Percentiles rank a stretch among this genome's conserved stretches.
Conservation (phyloP, 2,797 vertebrate species). For the Fistularia tabacaria region DNA sequence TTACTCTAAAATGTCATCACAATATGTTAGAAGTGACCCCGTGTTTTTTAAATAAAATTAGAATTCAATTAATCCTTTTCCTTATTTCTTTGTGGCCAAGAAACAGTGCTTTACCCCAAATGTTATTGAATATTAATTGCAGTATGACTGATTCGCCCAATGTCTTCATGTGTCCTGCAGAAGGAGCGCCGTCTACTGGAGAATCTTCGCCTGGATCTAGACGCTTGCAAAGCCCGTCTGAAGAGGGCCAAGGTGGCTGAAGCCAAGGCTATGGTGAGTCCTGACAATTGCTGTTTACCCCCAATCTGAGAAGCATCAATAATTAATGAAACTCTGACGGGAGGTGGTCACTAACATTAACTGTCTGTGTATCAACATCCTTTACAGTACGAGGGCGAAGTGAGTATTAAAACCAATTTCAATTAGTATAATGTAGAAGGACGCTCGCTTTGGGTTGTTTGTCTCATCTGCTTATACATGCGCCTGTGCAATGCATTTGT, state of each 20-base stretch:
- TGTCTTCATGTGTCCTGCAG: slow-evolving; percentile 56
- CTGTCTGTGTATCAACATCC: slow-evolving; percentile 73
- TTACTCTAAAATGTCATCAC: no score
- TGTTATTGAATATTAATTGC: no score
- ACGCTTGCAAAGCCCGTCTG: slow-evolving; percentile 86
- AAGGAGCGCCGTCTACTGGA: slow-evolving; percentile 89
- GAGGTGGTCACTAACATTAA: slow-evolving; percentile 20
- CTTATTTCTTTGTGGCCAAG: no score
- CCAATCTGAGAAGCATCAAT: no score
- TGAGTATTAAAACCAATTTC: slow-evolving; percentile 81
- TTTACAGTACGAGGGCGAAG: slow-evolving; percentile 96
- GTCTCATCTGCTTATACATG: slow-evolving; percentile 12
- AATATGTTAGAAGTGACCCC: no score
- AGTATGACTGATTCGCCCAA: no score
- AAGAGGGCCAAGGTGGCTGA: slow-evolving; percentile 91
- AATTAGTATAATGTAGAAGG: slow-evolving; percentile 9
- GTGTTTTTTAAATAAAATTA: no score
- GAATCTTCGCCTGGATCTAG: slow-evolving; percentile 89
- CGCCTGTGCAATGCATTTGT: slow-evolving; percentile 5
- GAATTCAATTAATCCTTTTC: no score
- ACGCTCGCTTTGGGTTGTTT: slow-evolving; percentile 32
- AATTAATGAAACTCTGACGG: not conserved
- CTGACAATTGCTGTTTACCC: no score
- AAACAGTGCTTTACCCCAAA: no score
- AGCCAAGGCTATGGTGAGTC: slow-evolving; percentile 85